Conservation (phyloP, 1,140 invertebrate species). For the Pseudomyrmex pallidus region DNA sequence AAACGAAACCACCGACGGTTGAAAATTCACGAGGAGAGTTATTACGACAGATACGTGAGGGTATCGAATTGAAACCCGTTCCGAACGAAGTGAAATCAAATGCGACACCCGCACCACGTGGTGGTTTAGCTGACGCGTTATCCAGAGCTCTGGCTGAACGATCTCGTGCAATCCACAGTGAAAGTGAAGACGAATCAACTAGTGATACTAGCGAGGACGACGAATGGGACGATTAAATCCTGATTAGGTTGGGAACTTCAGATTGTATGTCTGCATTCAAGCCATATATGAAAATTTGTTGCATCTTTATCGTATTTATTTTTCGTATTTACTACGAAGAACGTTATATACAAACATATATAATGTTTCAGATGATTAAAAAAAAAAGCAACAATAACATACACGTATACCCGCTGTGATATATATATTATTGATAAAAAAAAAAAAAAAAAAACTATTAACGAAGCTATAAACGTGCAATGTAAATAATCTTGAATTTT, state of each 20-base stretch:
- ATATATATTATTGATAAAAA: conserved; percentile 69
- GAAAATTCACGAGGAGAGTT: conserved; percentile 87
- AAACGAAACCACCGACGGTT: conserved; percentile 78
- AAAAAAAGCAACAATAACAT: conserved; percentile 64
- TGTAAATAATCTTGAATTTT: conserved; percentile 67
- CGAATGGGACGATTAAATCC: conserved; percentile 89
- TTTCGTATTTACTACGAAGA: conserved; percentile 18
- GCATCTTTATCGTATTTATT: conserved; percentile 33
- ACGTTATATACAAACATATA: neutral
- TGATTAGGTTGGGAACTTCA: conserved; percentile 19
- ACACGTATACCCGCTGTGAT: conserved; percentile 64
- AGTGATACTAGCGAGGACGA: conserved; percentile 87
- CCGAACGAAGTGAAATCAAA: conserved; percentile 83
- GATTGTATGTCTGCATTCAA: neutral
- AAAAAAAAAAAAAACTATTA: conserved; percentile 56
- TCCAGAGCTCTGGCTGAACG: conserved; percentile 91
- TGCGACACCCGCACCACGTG: conserved; percentile 83
- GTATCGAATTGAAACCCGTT: conserved; percentile 90
- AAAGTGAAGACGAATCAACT: conserved; percentile 85
- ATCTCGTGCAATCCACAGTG: conserved; percentile 89
- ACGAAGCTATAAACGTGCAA: conserved; percentile 66
- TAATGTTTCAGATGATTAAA: conserved; percentile 64
- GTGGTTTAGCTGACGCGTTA: conserved; percentile 91
- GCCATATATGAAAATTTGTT: neutral
- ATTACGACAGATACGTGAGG: conserved; percentile 85